phyloP scores from a whole-genome alignment of 2,797 vertebrate species.

The Valencia hispanica region DNA sequence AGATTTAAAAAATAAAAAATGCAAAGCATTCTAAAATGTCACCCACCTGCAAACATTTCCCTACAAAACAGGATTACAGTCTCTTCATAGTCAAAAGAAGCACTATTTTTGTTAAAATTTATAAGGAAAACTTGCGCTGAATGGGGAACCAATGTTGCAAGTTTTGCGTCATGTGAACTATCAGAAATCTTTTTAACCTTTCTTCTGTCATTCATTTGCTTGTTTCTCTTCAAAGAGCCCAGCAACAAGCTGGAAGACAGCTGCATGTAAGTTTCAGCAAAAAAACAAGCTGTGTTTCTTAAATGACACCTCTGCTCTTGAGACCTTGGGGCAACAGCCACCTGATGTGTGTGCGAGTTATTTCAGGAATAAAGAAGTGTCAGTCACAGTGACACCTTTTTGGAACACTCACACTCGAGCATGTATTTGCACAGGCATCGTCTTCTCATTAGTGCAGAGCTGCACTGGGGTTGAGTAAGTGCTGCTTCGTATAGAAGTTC shows the following conservation, averaged over 20 bases:
- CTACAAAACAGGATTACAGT: not conserved
- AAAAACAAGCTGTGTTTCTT: constrained; percentile 58
- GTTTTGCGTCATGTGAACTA: constrained; percentile 13
- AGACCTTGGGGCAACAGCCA: constrained; percentile 65
- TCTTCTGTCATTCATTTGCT: constrained; percentile 14
- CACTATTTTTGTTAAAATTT: not conserved
- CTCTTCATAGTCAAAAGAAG: not conserved
- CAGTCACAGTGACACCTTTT: constrained; percentile 63
- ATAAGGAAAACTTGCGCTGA: not conserved
- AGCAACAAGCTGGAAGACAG: constrained; percentile 34
- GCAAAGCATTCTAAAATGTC: not conserved
- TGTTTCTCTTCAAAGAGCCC: constrained; percentile 31
- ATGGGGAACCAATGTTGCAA: not conserved
- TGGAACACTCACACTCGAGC: constrained; percentile 42
- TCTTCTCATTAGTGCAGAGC: constrained; percentile 71
- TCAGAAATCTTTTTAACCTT: constrained; percentile 2
- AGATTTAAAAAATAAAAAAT: not conserved
- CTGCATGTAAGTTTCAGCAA: constrained; percentile 46
- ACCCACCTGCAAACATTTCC: not conserved
- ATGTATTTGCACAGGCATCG: constrained; percentile 23
- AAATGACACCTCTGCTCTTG: constrained; percentile 69
- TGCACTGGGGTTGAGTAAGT: constrained; percentile 61
- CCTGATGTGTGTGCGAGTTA: constrained; percentile 70
- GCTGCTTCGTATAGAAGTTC: constrained; percentile 63
- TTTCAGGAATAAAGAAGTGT: constrained; percentile 71